phyloP scores from a whole-genome alignment of 2,113 vertebrate genomes.

The Amblyopsis rosae region DNA sequence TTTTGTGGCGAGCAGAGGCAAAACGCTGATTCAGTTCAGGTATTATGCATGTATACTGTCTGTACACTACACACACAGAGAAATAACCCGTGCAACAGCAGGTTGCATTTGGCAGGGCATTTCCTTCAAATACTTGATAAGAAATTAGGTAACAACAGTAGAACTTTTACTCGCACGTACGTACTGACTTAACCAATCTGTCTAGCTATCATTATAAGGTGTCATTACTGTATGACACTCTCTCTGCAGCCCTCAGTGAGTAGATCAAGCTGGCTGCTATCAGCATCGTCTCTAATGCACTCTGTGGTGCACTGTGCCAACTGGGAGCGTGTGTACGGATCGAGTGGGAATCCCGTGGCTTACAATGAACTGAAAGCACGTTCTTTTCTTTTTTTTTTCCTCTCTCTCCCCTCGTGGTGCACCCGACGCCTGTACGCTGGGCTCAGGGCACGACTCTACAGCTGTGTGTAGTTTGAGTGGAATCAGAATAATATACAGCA shows the following conservation, averaged over 20 bases:
- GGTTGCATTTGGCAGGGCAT: too few species aligned
- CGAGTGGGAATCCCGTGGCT: slow-evolving; percentile 10
- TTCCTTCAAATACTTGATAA: too few species aligned
- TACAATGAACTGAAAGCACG: slow-evolving; percentile 44
- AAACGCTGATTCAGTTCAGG: too few species aligned
- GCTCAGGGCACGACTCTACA: slow-evolving; percentile 41
- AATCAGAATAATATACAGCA: slow-evolving; percentile 49
- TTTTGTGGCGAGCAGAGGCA: too few species aligned
- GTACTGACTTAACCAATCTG: not conserved
- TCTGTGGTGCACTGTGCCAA: slow-evolving; percentile 32
- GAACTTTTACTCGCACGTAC: slow-evolving; percentile 10
- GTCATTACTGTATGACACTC: not conserved
- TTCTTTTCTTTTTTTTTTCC: not conserved
- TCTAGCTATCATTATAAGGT: not conserved
- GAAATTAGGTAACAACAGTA: not conserved
- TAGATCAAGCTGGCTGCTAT: slow-evolving; percentile 54
- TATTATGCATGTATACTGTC: not conserved
- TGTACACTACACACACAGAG: not conserved
- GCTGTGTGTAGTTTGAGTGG: slow-evolving; percentile 34
- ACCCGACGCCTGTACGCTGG: slow-evolving; percentile 13
- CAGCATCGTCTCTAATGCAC: slow-evolving; percentile 35
- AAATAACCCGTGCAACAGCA: too few species aligned
- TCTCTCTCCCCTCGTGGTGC: slow-evolving; percentile 21
- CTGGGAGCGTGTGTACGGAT: slow-evolving; percentile 29
- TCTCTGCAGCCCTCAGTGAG: slow-evolving; percentile 34